Percentiles rank a stretch among this genome's conserved stretches.
phyloP scores from a whole-genome alignment of 2,113 vertebrate species.

The Otis tarda region DNA sequence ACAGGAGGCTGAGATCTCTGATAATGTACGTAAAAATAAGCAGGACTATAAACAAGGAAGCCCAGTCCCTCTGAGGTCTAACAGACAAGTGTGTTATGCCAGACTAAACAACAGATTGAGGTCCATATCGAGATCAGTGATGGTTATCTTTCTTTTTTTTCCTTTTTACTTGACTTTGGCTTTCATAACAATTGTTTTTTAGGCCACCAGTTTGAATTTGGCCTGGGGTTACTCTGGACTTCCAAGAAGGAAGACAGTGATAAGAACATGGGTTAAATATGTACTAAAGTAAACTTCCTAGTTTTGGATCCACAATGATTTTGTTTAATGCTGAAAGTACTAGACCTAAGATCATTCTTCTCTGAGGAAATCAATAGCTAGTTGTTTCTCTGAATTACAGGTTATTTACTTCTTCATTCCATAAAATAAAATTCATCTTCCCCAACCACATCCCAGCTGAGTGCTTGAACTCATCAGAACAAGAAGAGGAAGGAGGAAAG shows the following conservation, averaged over 20 bases:
- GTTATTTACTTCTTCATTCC: background rate
- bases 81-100: background rate
- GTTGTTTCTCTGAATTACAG: background rate
- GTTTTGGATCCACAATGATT: background rate
- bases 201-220: background rate
- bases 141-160: background rate
- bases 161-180: background rate
- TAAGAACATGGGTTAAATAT: background rate
- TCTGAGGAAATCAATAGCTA: background rate
- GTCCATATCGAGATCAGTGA: background rate
- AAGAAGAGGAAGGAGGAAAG: background rate
- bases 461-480: background rate
- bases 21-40: constrained; percentile 39
- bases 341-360: background rate
- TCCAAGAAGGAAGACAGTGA: background rate
- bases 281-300: background rate
- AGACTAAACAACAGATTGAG: constrained; percentile 11
- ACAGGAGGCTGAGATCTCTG: background rate
- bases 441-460: background rate
- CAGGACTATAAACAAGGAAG: constrained; percentile 25
- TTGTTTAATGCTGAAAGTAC: background rate
- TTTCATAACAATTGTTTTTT: background rate
- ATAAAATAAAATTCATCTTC: background rate
- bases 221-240: background rate
- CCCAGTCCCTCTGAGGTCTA: background rate